Percentiles rank a stretch among this genome's conserved stretches.
Evolutionary conservation across 2,797 vertebrate species (phyloP).

Genomic region (Onychomys arenicola): DNA sequence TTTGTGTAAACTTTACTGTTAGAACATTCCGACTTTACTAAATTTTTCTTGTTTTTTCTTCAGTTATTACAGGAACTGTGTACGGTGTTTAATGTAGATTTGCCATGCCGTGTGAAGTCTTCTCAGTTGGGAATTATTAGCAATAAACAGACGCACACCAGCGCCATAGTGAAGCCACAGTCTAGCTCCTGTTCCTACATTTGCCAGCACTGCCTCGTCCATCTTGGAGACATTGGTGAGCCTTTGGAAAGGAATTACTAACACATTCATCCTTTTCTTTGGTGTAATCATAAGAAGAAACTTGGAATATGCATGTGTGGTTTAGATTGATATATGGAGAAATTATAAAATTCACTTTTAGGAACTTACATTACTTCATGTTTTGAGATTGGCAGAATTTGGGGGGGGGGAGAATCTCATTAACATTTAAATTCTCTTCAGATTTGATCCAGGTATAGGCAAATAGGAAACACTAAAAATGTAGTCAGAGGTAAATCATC

Average conservation of each 20-base stretch:
- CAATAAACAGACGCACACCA: constrained; percentile 94
- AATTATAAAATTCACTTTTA: constrained; percentile 57
- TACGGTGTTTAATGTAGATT: constrained; percentile 98
- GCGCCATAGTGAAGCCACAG: constrained; percentile 97
- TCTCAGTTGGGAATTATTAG: constrained; percentile 99
- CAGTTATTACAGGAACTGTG: constrained; percentile 98
- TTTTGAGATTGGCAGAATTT: constrained; percentile 49
- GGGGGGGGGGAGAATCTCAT: constrained; percentile 60
- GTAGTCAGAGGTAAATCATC: constrained; percentile 28
- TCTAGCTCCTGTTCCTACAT: constrained; percentile 99
- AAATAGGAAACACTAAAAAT: constrained; percentile 73
- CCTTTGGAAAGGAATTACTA: constrained; percentile 26
- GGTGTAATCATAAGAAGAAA: not conserved
- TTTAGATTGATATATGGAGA: constrained; percentile 1
- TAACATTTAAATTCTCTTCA: constrained; percentile 67
- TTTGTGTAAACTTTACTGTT: not conserved
- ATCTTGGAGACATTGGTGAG: constrained; percentile 99
- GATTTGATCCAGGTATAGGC: constrained; percentile 38
- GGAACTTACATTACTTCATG: constrained; percentile 18
- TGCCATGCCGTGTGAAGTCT: constrained; percentile 97
- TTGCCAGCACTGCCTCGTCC: constrained; percentile 99
- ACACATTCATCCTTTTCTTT: not conserved
- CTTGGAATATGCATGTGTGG: not conserved
- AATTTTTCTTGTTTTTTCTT: constrained; percentile 62
- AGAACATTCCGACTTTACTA: constrained; percentile 56